Evolutionary conservation across 92 coral and sea anemone genomes (phyloP).

Genomic region (Porites evermanni): DNA sequence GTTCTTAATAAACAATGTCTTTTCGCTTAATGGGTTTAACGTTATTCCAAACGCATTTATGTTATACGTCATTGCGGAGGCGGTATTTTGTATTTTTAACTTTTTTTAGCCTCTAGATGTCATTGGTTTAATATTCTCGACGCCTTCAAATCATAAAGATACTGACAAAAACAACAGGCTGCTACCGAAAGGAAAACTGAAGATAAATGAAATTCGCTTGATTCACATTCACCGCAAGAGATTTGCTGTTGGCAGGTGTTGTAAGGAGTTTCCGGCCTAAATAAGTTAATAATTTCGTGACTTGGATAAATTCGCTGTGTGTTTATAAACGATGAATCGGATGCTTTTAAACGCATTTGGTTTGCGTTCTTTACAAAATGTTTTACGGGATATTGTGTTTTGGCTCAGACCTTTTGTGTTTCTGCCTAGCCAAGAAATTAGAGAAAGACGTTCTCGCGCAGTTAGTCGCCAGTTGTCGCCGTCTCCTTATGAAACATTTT

Average conservation of each 20-base stretch:
- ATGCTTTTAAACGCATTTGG: not conserved
- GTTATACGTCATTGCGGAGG: slow-evolving; percentile 34
- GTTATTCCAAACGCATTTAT: not conserved
- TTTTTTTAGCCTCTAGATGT: not conserved
- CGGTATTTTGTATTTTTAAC: slow-evolving; percentile 1
- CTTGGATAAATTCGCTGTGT: not conserved
- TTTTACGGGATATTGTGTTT: not conserved
- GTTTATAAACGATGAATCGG: slow-evolving; percentile 3
- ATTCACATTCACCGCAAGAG: not conserved
- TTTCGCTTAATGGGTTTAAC: not conserved
- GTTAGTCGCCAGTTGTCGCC: no score
- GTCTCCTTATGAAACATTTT: no score
- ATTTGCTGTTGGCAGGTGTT: not conserved
- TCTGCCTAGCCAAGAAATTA: not conserved
- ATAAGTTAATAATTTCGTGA: not conserved
- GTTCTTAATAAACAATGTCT: slow-evolving; percentile 7
- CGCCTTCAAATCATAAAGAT: not conserved
- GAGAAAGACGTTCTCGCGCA: not conserved
- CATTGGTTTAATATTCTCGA: slow-evolving; percentile 18
- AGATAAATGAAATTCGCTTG: not conserved
- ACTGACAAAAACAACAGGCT: not conserved
- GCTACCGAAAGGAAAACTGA: not conserved
- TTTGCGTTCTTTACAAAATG: not conserved
- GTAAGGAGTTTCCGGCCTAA: not conserved
- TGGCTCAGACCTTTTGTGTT: not conserved